Conservation (phyloP, 2,113 vertebrate genomes). For the Steatornis caripensis region DNA sequence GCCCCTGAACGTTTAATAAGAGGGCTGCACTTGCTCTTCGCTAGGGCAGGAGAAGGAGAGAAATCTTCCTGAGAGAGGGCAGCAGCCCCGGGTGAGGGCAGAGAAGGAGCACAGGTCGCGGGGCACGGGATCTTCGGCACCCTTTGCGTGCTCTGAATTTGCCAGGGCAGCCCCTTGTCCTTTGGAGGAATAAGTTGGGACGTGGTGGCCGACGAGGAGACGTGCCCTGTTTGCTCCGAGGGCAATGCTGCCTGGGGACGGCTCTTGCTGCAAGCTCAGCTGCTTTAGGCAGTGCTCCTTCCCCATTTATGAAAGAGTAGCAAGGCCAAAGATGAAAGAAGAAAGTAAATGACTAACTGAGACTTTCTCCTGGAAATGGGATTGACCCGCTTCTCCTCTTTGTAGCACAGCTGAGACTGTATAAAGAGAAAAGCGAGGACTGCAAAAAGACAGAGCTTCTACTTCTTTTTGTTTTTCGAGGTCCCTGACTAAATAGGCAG, state of each 20-base stretch:
- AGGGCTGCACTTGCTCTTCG: not conserved
- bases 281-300: not conserved
- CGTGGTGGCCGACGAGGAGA: not conserved
- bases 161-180: not conserved
- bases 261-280: not conserved
- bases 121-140: not conserved
- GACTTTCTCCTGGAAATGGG: not conserved
- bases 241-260: not conserved
- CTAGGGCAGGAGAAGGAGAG: not conserved
- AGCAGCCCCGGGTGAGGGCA: not conserved
- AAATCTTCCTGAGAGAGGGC: not conserved
- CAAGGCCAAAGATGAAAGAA: not conserved
- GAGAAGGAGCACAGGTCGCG: not conserved
- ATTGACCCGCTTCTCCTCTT: not conserved
- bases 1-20: not conserved
- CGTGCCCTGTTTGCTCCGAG: not conserved
- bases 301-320: not conserved
- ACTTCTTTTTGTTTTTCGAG: not conserved
- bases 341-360: not conserved
- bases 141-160: not conserved
- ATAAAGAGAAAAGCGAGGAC: not conserved
- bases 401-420: not conserved
- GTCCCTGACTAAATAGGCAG: not conserved
- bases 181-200: not conserved
- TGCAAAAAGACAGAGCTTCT: not conserved